Percentiles rank a stretch among this genome's conserved stretches.
phyloP scores from a whole-genome alignment of 2,797 vertebrate species.

The Malacoctenus gilli region DNA sequence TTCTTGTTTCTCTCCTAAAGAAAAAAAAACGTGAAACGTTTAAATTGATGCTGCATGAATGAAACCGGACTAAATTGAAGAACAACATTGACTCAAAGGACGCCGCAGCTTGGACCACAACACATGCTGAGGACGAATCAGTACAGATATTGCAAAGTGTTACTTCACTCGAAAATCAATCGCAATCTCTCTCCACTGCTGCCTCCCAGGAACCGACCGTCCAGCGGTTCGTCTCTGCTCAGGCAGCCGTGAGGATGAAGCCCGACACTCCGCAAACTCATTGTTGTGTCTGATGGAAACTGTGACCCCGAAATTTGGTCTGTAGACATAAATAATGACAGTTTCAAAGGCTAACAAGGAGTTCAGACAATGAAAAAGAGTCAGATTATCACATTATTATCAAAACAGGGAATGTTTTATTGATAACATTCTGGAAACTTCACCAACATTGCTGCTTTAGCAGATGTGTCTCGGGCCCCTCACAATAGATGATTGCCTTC shows the following conservation, averaged over 20 bases:
- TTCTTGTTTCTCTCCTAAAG: too few relatives aligned
- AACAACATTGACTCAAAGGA: slow-evolving; percentile 1
- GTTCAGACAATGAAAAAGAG: too few relatives aligned
- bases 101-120: slow-evolving; percentile 23
- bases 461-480: neutral
- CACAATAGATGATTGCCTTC: slow-evolving; percentile 10
- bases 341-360: too few relatives aligned
- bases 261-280: slow-evolving; percentile 6
- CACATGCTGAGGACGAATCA: slow-evolving; percentile 19
- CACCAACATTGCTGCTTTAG: too few relatives aligned
- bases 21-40: too few relatives aligned
- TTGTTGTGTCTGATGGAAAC: neutral
- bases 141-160: slow-evolving; percentile 11
- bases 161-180: slow-evolving; percentile 45
- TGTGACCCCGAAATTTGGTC: neutral
- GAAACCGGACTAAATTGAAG: neutral
- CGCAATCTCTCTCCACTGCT: slow-evolving; percentile 15
- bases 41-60: too few relatives aligned
- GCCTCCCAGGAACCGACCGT: slow-evolving; percentile 14
- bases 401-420: too few relatives aligned
- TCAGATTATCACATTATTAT: neutral
- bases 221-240: neutral
- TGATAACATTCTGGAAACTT: too few relatives aligned
- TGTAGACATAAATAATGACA: neutral
- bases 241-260: neutral